A percentile compares a stretch with the other conserved stretches of the same genome.
phyloP scores from a whole-genome alignment of 1,140 invertebrate genomes.

The Drosophila chauvacae region DNA sequence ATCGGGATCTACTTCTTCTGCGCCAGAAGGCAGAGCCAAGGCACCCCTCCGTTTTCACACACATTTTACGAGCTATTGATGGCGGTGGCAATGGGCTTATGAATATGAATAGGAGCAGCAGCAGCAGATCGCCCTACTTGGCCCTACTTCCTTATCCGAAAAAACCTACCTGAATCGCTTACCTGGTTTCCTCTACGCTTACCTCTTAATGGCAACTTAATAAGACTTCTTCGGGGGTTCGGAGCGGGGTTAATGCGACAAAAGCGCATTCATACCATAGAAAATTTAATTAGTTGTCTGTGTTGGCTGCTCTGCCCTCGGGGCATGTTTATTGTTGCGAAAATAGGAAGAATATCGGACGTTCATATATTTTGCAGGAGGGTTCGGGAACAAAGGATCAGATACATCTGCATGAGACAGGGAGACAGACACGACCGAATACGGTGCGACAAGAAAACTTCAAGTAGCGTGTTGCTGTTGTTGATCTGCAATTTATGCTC shows the following conservation, averaged over 20 bases:
- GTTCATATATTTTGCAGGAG: background rate
- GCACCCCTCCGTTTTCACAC: conserved; percentile 72
- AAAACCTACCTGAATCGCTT: conserved; percentile 44
- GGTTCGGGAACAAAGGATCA: background rate
- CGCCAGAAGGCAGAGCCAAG: background rate
- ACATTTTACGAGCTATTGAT: conserved; percentile 79
- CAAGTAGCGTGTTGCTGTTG: conserved; percentile 14
- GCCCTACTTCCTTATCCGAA: conserved; percentile 15
- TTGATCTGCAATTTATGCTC: conserved; percentile 26
- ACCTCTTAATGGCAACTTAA: conserved; percentile 69
- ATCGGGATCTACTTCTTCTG: conserved; percentile 10
- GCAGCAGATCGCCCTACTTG: conserved; percentile 17
- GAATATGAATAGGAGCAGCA: conserved; percentile 65
- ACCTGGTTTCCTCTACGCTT: conserved; percentile 6
- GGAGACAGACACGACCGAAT: conserved; percentile 29
- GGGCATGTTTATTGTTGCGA: conserved; percentile 51
- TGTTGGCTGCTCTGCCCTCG: conserved; percentile 22
- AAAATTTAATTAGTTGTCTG: conserved; percentile 76
- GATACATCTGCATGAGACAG: conserved; percentile 31
- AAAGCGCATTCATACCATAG: conserved; percentile 72
- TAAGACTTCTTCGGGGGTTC: conserved; percentile 39
- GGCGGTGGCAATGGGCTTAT: conserved; percentile 76
- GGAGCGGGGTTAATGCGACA: conserved; percentile 43
- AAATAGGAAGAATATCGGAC: conserved; percentile 11
- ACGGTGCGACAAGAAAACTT: conserved; percentile 35